Evolutionary conservation across 1,140 invertebrate species (phyloP).

Genomic region (Lordiphosa stackelbergi): DNA sequence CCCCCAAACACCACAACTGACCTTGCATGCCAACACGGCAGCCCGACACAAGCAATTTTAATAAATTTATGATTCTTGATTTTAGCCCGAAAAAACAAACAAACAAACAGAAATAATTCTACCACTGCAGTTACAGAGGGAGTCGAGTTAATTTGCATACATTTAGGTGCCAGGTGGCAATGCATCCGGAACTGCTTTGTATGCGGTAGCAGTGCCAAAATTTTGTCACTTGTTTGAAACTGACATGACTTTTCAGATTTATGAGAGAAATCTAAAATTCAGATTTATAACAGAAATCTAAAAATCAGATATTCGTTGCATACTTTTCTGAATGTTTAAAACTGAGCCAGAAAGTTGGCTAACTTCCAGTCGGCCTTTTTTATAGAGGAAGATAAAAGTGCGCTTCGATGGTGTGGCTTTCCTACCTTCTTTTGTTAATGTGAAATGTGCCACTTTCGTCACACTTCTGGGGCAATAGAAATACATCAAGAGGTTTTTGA

Average conservation of each 20-base stretch:
- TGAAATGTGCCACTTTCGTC: no score
- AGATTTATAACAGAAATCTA: background rate
- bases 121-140: conserved; percentile 23
- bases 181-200: conserved; percentile 19
- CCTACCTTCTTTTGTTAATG: no score
- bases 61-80: conserved; percentile 57
- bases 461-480: no score
- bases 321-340: no score
- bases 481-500: no score
- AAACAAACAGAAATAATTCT: conserved; percentile 18
- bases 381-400: no score
- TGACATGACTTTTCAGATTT: background rate
- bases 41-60: conserved; percentile 35
- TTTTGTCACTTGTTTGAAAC: background rate
- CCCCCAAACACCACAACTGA: conserved; percentile 12
- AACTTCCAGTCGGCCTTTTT: no score
- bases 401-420: no score
- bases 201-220: conserved; percentile 15
- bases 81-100: conserved; percentile 24
- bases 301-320: background rate
- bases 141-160: conserved; percentile 53
- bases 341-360: no score
- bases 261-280: background rate
- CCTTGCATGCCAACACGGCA: conserved; percentile 34
- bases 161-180: conserved; percentile 3